phyloP scores from a whole-genome alignment of 1,140 invertebrate genomes.

The Odontomachus brunneus region DNA sequence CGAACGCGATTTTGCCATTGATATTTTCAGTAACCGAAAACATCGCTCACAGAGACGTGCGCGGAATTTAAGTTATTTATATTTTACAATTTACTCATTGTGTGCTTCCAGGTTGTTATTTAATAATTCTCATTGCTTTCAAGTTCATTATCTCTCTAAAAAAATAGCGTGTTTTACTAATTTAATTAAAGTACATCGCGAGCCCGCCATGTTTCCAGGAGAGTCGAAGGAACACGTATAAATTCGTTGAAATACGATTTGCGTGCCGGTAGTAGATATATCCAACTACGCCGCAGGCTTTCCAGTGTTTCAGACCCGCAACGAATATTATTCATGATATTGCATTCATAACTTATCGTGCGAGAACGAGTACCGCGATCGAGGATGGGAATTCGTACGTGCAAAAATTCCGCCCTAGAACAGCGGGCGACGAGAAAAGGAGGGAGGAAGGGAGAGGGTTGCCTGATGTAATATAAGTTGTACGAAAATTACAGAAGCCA shows the following conservation, averaged over 20 bases:
- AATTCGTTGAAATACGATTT: slow-evolving; percentile 34
- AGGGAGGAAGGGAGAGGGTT: not conserved
- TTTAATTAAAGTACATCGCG: slow-evolving; percentile 19
- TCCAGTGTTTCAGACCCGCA: slow-evolving; percentile 5
- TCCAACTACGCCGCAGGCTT: not conserved
- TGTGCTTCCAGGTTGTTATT: too few relatives aligned
- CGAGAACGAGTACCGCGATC: slow-evolving; percentile 24
- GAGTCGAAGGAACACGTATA: slow-evolving; percentile 3
- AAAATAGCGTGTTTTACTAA: slow-evolving; percentile 9
- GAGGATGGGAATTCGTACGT: not conserved
- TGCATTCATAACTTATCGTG: slow-evolving; percentile 43
- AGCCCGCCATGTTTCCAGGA: not conserved
- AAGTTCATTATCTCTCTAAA: not conserved
- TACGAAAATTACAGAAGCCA: slow-evolving; percentile 49
- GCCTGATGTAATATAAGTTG: slow-evolving; percentile 32
- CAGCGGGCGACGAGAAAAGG: not conserved
- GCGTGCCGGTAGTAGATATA: not conserved
- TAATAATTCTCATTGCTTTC: not conserved
- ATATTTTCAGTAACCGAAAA: not conserved
- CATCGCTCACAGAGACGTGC: not conserved
- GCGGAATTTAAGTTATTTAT: not conserved
- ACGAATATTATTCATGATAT: slow-evolving; percentile 51
- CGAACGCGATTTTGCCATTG: slow-evolving; percentile 1
- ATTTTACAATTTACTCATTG: too few relatives aligned
- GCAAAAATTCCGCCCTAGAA: slow-evolving; percentile 11